Base-by-base conservation (phyloP, 2,797 vertebrate genomes). In the Choloepus didactylus region DNA sequence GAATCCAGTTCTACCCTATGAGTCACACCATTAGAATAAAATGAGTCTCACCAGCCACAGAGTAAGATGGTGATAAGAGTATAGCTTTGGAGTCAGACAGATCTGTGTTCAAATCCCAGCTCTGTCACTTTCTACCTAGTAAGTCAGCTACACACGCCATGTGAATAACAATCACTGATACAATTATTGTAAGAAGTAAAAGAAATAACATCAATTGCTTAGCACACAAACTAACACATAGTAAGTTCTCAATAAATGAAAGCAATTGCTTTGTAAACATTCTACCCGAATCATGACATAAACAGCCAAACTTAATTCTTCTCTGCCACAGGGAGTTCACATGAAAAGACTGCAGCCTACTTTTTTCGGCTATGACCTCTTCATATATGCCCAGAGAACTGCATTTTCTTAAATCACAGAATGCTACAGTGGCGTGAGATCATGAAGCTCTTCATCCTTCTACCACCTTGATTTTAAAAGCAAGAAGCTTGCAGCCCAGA, bases 11-110 rank as follows among this genome's bases (percentile, higher is more conserved):
- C 60, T 85, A 90, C 8, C 44, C 44, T 56, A 25, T 6, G 25
- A 92, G 83, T 79, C 72, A 83, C 2, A n/a, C 54, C 18, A 83
- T n/a, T 29, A 54, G 9, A 95, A 94, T 25, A 88, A 38, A 49
- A 91, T 67, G 31, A 73, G 5, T 14, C 25, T 38, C 75, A 56
- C 29, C 27, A 85, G 38, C 14, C 54, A 60, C 54, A 75, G 38
- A 73, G 49, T 0, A 76, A 62, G 44, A 79, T 38, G 64, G 5
- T 82, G 12, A 11, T 69, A 31, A 81, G 18, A 29, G 70, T 51
- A 73, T 87, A 80, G 21, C 49, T 89, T 59, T 93, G 49, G 31
- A 66, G 67, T 90, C 41, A 80, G 49, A 46, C 15, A 84, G 77
- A 72, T 4, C 21, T 64, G n/a, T 6, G 56, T 91, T 95, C 76